Evolutionary conservation across 2,797 vertebrate species (phyloP), one percentile per base, ranked within the genome.

Genomic region (Semaprochilodus insignis): DNA sequence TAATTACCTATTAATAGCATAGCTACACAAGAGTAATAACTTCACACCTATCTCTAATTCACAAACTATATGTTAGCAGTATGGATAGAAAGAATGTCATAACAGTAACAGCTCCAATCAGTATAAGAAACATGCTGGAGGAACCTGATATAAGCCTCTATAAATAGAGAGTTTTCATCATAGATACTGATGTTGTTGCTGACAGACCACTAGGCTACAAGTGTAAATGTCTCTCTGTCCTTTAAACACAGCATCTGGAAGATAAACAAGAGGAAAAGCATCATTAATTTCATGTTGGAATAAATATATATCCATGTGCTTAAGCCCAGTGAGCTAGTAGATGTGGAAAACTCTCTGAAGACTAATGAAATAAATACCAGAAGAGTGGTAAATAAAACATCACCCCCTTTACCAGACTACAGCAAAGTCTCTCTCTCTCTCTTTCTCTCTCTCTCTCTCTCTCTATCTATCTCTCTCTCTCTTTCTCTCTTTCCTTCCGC

Each of bases 361-460:
- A 70, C 19, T 70, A 81, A 69, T 60, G 52, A 82, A 82, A 83
- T 72, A 72, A 82, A 82, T 54, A 72, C 63, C 4, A 74, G 52
- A 48, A 17, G 57, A 74, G 19, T 48, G 8, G 10, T 74, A 83
- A 67, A 83, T 80, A 75, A 80, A 69, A 74, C 52, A 80, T 59
- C 27, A 73, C 51, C 31, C 31, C 63, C 52, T 81, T 81, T 78
- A 59, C 54, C 71, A 75, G 80, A 78, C 57, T 76, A 88, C 85
- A 86, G 85, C 88, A 87, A 70, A 81, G 73, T 85, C 77, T 82
- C 62, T 86, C 34, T 34, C 21, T 59, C 40, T 57, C 65, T 70
- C 36, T 72, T 57, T 79, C 21, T 80, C n/a, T 69, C 13, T 55
- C 72, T 72, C 67, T 79, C 21, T 80, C n/a, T 69, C 13, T 55